phyloP scores from a whole-genome alignment of 1,140 invertebrate genomes.

The Anastrepha obliqua region DNA sequence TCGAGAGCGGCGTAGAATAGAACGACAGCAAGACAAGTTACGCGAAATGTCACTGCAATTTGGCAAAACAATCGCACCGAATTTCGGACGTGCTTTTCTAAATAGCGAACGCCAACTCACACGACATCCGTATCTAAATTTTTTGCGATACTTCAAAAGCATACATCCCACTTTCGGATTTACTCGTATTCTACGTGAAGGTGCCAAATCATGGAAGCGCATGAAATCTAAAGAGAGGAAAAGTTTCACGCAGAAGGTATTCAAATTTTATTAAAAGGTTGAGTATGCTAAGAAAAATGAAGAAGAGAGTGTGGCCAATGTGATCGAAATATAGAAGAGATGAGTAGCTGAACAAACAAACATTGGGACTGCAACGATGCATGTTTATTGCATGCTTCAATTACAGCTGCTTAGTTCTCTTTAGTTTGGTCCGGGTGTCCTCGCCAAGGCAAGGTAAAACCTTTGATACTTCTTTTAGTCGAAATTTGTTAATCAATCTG shows the following conservation, averaged over 20 bases:
- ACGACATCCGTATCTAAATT: constrained; percentile 51
- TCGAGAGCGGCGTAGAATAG: not conserved
- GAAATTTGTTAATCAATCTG: too few species aligned
- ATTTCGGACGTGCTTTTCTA: constrained; percentile 25
- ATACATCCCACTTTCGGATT: constrained; percentile 45
- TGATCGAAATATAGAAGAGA: too few species aligned
- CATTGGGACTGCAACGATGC: too few species aligned
- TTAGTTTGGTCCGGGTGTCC: too few species aligned
- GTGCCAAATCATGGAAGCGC: constrained; percentile 22
- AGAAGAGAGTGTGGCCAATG: too few species aligned
- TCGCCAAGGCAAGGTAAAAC: too few species aligned
- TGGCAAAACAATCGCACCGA: constrained; percentile 35
- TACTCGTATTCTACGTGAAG: constrained; percentile 37
- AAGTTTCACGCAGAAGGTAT: constrained; percentile 47
- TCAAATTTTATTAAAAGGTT: too few species aligned
- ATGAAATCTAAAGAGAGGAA: not conserved
- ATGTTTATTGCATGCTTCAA: too few species aligned
- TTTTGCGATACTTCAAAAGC: constrained; percentile 38
- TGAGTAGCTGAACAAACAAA: too few species aligned
- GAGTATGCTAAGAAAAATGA: too few species aligned
- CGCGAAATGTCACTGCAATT: constrained; percentile 45
- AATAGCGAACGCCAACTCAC: constrained; percentile 29
- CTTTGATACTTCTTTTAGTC: too few species aligned
- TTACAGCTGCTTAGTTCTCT: too few species aligned
- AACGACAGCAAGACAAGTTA: constrained; percentile 11